Percentiles rank a stretch among this genome's conserved stretches.
phyloP scores from a whole-genome alignment of 2,797 vertebrate species.

The Liasis olivaceus region DNA sequence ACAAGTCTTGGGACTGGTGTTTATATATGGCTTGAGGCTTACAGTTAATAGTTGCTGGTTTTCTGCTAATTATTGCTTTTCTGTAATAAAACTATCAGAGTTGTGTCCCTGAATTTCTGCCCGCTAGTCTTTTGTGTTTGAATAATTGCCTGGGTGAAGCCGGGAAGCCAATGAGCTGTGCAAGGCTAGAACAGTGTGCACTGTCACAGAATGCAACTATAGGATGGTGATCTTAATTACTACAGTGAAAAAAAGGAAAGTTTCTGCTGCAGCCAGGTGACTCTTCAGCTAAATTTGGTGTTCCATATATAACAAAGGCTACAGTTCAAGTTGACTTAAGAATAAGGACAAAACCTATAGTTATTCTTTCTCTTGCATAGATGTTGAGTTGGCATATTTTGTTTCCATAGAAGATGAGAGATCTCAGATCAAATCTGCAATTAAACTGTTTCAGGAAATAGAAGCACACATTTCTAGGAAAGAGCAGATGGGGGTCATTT shows the following conservation, averaged over 20 bases:
- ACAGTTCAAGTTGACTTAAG: background rate
- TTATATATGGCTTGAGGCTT: background rate
- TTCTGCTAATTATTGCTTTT: background rate
- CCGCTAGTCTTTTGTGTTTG: background rate
- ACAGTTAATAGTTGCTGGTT: background rate
- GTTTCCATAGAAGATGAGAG: background rate
- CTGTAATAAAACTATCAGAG: background rate
- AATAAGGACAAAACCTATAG: background rate
- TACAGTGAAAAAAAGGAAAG: background rate
- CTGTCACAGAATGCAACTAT: background rate
- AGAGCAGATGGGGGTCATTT: slow-evolving; percentile 13
- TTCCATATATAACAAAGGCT: background rate
- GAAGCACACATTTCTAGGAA: slow-evolving; percentile 27
- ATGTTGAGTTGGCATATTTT: background rate
- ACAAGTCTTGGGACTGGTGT: background rate
- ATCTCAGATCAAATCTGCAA: background rate
- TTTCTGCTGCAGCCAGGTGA: background rate
- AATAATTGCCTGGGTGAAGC: background rate
- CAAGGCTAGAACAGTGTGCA: background rate
- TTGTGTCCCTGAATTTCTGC: background rate
- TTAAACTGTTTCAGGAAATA: background rate
- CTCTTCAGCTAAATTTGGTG: background rate
- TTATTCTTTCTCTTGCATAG: background rate
- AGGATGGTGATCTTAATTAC: background rate
- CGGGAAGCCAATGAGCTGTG: background rate